phyloP scores from a whole-genome alignment of 1,140 invertebrate species.

The Drosophila simulans region DNA sequence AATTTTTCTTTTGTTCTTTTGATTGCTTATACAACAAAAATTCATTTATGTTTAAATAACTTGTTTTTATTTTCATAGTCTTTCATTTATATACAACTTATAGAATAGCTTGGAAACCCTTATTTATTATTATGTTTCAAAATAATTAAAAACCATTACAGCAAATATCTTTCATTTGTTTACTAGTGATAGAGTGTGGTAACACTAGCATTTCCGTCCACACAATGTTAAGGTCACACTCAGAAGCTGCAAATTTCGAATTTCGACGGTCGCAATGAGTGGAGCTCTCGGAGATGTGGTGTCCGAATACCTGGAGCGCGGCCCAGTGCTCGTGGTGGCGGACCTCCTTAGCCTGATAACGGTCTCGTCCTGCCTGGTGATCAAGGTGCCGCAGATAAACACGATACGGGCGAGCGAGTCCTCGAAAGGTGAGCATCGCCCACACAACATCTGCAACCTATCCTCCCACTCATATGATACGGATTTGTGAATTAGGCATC shows the following conservation, averaged over 20 bases:
- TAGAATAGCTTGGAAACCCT: too few relatives aligned
- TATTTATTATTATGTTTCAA: too few relatives aligned
- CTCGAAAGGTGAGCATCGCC: conserved; percentile 85
- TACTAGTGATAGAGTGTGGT: background rate
- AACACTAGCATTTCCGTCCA: background rate
- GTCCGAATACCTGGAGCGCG: conserved; percentile 70
- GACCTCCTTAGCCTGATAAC: conserved; percentile 88
- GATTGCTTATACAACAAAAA: too few relatives aligned
- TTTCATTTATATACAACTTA: too few relatives aligned
- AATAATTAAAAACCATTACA: too few relatives aligned
- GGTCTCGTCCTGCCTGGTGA: conserved; percentile 87
- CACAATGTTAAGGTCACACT: conserved; percentile 16
- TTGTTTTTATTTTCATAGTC: too few relatives aligned
- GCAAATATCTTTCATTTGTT: too few relatives aligned
- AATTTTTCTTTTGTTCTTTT: too few relatives aligned
- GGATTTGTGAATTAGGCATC: conserved; percentile 51
- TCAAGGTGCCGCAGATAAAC: conserved; percentile 89
- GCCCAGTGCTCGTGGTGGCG: conserved; percentile 84
- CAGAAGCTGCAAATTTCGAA: conserved; percentile 28
- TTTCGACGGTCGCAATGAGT: conserved; percentile 38
- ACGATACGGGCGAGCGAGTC: conserved; percentile 86
- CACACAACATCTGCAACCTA: background rate
- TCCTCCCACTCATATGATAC: conserved; percentile 12
- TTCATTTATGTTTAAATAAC: too few relatives aligned
- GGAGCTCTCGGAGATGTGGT: conserved; percentile 41